Base-by-base conservation (phyloP, 2,888 invertebrate species). In the Thelaira solivaga region DNA sequence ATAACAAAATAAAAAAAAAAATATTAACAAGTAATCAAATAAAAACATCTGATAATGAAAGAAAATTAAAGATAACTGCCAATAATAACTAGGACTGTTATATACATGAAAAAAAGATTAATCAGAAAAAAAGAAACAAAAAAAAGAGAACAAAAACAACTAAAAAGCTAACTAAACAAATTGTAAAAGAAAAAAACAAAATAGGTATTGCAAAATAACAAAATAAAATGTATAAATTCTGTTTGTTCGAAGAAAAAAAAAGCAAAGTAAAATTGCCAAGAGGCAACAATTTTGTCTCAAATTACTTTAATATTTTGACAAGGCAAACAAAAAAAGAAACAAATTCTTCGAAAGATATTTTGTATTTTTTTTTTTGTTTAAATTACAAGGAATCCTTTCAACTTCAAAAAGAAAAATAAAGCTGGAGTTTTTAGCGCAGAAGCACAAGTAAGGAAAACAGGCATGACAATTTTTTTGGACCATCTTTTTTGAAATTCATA, bases 41-140 rank as follows among this genome's bases (percentile, higher is more conserved):
- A 64, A 62, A 57, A 62, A 43, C 45, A 61, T 31, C 29, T 45
- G 61, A 65, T 71, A 64, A 69, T 57, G 59, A 76, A 76, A 71
- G 71, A 64, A 76, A 71, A 71, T 64, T 64, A 34, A 34, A 57
- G 61, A 43, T 57, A 62, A 61, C 61, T 61, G 39, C 53, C 45
- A 47, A 34, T 41, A 43, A 20, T n/a, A 41, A 18, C n/a, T 11
- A 18, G 18, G 43, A 59, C 43, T 59, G 29, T 59, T 59, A 59
- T 29, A 31, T 31, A 43, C 36, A 13, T 24, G n/a, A n/a, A n/a
- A n/a, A n/a, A n/a, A n/a, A n/a, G n/a, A n/a, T n/a, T n/a, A n/a
- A 36, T 6, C 39, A 20, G 31, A 68, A 45, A 6, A 29, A 57
- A n/a, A 29, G 47, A 10, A 65, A 47, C 18, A 41, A 22, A 49